These are phyloP conservation scores for Caenorhabditis briggsae DNA, from an alignment of 1,140 invertebrate species.

Conservation along the genomic window DNA sequence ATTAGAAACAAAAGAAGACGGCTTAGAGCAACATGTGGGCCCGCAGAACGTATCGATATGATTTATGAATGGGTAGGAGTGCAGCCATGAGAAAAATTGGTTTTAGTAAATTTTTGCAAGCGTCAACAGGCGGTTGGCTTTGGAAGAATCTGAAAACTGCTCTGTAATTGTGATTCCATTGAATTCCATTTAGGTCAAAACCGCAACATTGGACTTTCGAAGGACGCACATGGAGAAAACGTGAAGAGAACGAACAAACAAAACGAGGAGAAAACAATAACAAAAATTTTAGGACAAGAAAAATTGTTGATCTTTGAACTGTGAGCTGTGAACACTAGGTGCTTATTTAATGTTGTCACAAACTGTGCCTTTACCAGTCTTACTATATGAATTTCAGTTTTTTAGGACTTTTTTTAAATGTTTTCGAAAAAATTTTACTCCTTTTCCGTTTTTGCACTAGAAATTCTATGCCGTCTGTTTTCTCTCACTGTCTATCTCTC, in stretches of 20 bases:
- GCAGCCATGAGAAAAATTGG: neutral
- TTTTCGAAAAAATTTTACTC: too few relatives aligned
- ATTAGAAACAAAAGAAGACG: neutral
- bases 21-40: neutral
- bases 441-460: too few relatives aligned
- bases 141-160: too few relatives aligned
- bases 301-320: conserved; percentile 13
- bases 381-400: neutral
- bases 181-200: neutral
- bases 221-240: neutral
- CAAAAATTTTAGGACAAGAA: neutral
- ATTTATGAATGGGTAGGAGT: neutral
- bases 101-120: too few relatives aligned
- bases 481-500: conserved; percentile 17
- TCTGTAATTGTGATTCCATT: too few relatives aligned
- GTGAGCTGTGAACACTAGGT: conserved; percentile 20
- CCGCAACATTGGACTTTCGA: neutral
- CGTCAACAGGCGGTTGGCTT: too few relatives aligned
- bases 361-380: neutral
- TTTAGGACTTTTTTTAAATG: neutral
- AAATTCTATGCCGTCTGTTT: neutral
- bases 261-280: neutral
- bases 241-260: conserved; percentile 10
- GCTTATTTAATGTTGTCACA: conserved; percentile 2
- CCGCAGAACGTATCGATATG: neutral